These are phyloP conservation scores for Phocoena phocoena DNA, from an alignment of 2,113 vertebrate genomes.

Conservation along the genomic window DNA sequence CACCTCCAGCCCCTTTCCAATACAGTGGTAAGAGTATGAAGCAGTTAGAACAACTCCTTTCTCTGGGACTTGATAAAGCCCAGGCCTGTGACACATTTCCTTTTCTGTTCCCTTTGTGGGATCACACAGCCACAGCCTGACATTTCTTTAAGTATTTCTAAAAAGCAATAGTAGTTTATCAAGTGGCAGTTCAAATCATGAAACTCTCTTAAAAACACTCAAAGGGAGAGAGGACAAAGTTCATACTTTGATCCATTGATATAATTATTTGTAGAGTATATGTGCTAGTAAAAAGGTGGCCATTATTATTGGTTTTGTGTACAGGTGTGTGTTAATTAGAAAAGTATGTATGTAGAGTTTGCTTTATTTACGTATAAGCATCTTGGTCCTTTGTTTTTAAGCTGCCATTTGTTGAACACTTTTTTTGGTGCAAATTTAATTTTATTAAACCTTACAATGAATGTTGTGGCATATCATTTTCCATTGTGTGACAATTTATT, in stretches of 20 bases:
- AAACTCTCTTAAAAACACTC: neutral
- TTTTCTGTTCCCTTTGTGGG: neutral
- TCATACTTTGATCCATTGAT: neutral
- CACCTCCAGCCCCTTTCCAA: neutral
- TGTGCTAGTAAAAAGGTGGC: neutral
- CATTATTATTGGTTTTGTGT: neutral
- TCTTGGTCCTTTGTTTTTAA: neutral
- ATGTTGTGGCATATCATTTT: constrained; percentile 72
- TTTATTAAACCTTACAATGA: constrained; percentile 79
- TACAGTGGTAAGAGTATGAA: neutral
- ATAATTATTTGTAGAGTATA: neutral
- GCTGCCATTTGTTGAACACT: neutral
- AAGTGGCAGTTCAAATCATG: neutral
- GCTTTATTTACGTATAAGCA: neutral
- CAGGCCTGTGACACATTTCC: neutral
- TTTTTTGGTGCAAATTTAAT: constrained; percentile 71
- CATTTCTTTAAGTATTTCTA: neutral
- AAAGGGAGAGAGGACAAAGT: neutral
- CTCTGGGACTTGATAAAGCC: neutral
- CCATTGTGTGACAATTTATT: constrained; percentile 71
- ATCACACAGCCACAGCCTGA: neutral
- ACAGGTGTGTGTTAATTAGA: neutral
- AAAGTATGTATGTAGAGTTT: neutral
- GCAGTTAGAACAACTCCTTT: neutral
- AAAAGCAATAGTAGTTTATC: neutral